Percentiles rank a stretch among this genome's conserved stretches.
Conservation (phyloP, 30 jellyfish, hydroid and myxozoan species). For the Aurelia aurita region DNA sequence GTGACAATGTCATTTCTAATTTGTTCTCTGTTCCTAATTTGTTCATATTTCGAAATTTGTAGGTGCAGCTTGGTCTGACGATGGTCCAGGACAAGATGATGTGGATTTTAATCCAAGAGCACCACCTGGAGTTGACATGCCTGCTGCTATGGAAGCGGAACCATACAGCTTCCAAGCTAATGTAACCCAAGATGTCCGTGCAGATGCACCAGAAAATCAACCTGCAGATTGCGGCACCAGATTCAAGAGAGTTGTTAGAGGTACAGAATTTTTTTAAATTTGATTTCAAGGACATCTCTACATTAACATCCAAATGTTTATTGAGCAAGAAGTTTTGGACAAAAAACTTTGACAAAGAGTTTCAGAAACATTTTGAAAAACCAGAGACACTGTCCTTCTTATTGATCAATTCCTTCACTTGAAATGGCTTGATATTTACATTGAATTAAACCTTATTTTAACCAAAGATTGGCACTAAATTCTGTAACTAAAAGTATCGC, state of each 20-base stretch:
- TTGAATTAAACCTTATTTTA: no score
- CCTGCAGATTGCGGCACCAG: conserved; percentile 94
- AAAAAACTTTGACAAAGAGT: no score
- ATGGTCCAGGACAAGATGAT: conserved; percentile 98
- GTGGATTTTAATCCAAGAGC: conserved; percentile 96
- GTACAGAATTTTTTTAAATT: conserved; percentile 24
- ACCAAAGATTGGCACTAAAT: no score
- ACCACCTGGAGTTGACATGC: conserved; percentile 92
- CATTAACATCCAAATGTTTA: no score
- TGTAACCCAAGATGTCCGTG: conserved; percentile 94
- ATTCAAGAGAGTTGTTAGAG: conserved; percentile 86
- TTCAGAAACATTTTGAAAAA: no score
- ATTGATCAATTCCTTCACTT: no score
- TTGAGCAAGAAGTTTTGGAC: no score
- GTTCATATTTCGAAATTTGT: not conserved
- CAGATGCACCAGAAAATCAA: conserved; percentile 76
- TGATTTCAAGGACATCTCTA: no score
- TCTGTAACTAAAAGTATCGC: no score
- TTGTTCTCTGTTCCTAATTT: not conserved
- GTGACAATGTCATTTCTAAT: no score
- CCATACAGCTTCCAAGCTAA: conserved; percentile 95
- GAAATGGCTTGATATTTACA: no score
- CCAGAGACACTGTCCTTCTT: no score
- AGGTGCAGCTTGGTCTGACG: conserved; percentile 95
- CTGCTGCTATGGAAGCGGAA: conserved; percentile 98